Conservation (phyloP, 1,140 invertebrate genomes). For the Condylostylus longicornis region DNA sequence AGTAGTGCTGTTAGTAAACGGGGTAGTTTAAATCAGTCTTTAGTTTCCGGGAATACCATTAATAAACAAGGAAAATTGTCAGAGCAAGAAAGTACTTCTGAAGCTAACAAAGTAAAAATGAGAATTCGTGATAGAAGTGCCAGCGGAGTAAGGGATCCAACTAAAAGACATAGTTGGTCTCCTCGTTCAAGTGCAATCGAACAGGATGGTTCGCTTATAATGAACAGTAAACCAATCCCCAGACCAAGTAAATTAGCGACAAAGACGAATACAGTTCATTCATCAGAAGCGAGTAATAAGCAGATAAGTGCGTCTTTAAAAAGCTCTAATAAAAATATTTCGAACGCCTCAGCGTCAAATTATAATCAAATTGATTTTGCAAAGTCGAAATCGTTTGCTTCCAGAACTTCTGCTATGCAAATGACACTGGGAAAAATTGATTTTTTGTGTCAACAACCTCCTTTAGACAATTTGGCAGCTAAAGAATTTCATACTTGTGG, state of each 20-base stretch:
- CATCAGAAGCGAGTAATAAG: background rate
- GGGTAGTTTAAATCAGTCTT: slow-evolving; percentile 10
- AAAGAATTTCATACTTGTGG: no score
- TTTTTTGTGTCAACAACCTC: slow-evolving; percentile 25
- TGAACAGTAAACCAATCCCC: background rate
- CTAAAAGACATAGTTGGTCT: slow-evolving; percentile 31
- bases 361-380: slow-evolving; percentile 18
- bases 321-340: no score
- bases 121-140: slow-evolving; percentile 26
- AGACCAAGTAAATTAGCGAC: slow-evolving; percentile 5
- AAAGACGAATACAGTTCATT: slow-evolving; percentile 2
- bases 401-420: slow-evolving; percentile 27
- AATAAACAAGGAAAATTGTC: background rate
- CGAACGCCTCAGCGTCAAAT: no score
- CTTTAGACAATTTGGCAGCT: slow-evolving; percentile 13
- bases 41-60: slow-evolving; percentile 14
- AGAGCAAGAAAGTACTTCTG: background rate
- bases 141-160: slow-evolving; percentile 22
- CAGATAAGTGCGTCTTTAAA: no score
- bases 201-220: slow-evolving; percentile 6
- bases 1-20: slow-evolving; percentile 33
- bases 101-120: slow-evolving; percentile 18
- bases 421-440: slow-evolving; percentile 26
- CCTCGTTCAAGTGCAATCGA: slow-evolving; percentile 19
- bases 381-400: slow-evolving; percentile 26